Conservation (phyloP, 2,113 vertebrate species). For the Stigmatopora nigra region DNA sequence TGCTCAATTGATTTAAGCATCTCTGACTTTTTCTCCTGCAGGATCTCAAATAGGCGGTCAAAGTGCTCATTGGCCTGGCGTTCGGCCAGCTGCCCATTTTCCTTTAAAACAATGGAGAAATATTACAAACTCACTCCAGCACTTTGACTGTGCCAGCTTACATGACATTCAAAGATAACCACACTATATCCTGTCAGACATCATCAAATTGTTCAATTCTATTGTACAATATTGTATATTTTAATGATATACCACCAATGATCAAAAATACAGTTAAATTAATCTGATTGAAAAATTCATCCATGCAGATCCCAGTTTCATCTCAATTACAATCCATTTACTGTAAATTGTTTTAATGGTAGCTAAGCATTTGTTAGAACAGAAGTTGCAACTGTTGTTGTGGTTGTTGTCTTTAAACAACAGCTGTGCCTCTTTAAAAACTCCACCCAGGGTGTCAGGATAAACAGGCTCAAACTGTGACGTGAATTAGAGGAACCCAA, state of each 20-base stretch:
- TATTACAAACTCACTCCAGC: neutral
- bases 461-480: conserved; percentile 14
- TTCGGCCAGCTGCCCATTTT: conserved; percentile 84
- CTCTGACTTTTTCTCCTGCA: conserved; percentile 82
- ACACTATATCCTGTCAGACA: neutral
- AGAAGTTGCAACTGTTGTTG: neutral
- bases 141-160: neutral
- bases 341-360: neutral
- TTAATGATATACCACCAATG: neutral
- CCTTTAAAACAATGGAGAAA: conserved; percentile 56
- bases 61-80: conserved; percentile 78
- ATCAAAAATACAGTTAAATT: neutral
- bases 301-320: neutral
- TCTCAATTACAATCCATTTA: neutral
- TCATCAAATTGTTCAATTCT: neutral
- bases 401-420: neutral
- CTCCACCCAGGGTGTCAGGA: neutral
- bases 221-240: neutral
- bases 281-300: neutral
- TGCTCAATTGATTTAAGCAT: conserved; percentile 81
- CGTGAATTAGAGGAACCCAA: conserved; percentile 17
- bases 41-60: conserved; percentile 79
- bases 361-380: neutral
- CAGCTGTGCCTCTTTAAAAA: neutral
- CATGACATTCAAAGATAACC: neutral